Evolutionary conservation across 1,140 invertebrate genomes (phyloP).

Genomic region (Drosophila elegans): DNA sequence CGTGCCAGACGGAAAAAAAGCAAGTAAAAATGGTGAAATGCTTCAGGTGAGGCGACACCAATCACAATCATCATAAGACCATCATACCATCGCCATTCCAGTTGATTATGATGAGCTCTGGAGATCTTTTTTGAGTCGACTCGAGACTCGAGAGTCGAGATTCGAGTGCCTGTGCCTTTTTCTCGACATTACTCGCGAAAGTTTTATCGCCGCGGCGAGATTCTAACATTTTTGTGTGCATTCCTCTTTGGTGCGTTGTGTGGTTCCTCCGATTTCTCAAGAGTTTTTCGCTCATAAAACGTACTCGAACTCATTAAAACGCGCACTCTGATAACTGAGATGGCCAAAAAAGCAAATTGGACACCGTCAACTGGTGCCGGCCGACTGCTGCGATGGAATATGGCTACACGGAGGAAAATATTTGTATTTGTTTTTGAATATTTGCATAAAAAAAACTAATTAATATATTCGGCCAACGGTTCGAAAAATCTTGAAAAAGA

Average conservation of each 20-base stretch:
- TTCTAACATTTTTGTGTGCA: constrained; percentile 83
- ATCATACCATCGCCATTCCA: constrained; percentile 55
- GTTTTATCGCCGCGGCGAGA: constrained; percentile 78
- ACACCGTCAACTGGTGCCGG: constrained; percentile 29
- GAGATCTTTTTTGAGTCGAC: constrained; percentile 27
- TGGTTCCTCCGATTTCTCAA: constrained; percentile 48
- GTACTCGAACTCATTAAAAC: constrained; percentile 83
- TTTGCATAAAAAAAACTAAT: too few species aligned
- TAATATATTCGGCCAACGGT: too few species aligned
- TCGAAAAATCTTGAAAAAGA: too few species aligned
- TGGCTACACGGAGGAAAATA: constrained; percentile 5
- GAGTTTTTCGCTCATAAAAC: constrained; percentile 80
- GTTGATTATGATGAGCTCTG: constrained; percentile 73
- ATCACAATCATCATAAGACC: constrained; percentile 80
- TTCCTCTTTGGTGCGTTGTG: constrained; percentile 79
- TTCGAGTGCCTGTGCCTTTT: constrained; percentile 17
- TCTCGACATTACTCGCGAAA: constrained; percentile 58
- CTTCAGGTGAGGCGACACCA: constrained; percentile 71
- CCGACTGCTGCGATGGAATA: constrained; percentile 19
- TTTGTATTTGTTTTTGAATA: neutral
- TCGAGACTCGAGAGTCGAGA: constrained; percentile 1
- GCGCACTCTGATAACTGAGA: constrained; percentile 82
- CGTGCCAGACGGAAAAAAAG: constrained; percentile 54
- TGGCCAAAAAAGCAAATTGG: constrained; percentile 57
- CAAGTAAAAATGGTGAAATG: constrained; percentile 19